Conservation (phyloP, 2,888 invertebrate genomes). For the Stramonita haemastoma region DNA sequence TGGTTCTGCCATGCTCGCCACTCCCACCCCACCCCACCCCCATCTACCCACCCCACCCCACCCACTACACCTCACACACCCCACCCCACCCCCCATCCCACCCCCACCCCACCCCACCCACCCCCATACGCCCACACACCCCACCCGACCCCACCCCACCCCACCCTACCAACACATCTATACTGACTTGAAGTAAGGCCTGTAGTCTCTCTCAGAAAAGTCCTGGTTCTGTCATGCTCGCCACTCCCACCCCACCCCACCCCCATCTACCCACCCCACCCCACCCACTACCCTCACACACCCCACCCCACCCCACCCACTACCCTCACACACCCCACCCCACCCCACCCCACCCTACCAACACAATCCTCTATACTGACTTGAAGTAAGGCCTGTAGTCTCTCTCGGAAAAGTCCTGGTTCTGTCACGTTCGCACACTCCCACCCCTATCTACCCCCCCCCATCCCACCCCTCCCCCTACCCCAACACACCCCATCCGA, state of each 20-base stretch:
- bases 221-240: conserved; percentile 64
- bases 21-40: no score
- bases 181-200: conserved; percentile 64
- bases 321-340: not conserved
- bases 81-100: not conserved
- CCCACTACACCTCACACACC: not conserved
- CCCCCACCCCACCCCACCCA: no score
- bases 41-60: not conserved
- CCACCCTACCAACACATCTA: no score
- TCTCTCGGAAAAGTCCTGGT: conserved; percentile 55
- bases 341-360: no score
- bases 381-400: conserved; percentile 68
- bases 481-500: no score
- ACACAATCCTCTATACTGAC: conserved; percentile 52
- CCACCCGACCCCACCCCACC: no score
- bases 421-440: conserved; percentile 55
- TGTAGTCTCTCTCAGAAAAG: conserved; percentile 56
- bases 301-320: not conserved
- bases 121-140: not conserved
- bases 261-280: not conserved
- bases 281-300: not conserved
- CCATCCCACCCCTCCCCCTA: not conserved
- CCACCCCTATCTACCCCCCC: not conserved
- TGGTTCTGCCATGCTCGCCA: conserved; percentile 61
- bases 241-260: no score